Conservation (phyloP, 2,888 invertebrate genomes). For the Drosophila phalerata region DNA sequence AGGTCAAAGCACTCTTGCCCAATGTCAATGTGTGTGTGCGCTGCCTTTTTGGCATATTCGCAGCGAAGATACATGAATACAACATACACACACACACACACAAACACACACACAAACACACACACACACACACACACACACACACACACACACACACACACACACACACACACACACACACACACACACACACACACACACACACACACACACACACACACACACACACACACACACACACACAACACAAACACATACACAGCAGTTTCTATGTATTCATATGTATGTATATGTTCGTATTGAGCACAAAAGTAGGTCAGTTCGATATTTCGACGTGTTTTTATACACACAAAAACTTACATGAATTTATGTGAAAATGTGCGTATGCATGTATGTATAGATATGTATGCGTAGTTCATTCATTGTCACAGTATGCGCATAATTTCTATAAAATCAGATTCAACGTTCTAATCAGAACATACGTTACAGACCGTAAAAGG, state of each 20-base stretch:
- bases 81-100: conserved; percentile 17
- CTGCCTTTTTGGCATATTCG: conserved; percentile 51
- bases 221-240: conserved; percentile 18
- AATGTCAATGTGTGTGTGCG: conserved; percentile 41
- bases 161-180: conserved; percentile 16
- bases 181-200: conserved; percentile 10
- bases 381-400: conserved; percentile 8
- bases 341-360: conserved; percentile 29
- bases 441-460: conserved; percentile 15
- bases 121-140: conserved; percentile 4
- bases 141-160: conserved; percentile 14
- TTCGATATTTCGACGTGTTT: conserved; percentile 75
- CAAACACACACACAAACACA: conserved; percentile 14
- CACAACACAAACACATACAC: too few species aligned
- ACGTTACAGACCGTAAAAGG: background rate
- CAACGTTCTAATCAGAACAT: background rate
- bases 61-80: conserved; percentile 43
- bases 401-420: conserved; percentile 29
- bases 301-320: conserved; percentile 75
- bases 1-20: conserved; percentile 78
- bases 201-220: conserved; percentile 10
- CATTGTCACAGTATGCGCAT: conserved; percentile 28
- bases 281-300: conserved; percentile 48
- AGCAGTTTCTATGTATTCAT: conserved; percentile 6
- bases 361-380: conserved; percentile 30